Base-by-base conservation (phyloP, 2,888 invertebrate genomes). In the Deilephila elpenor region DNA sequence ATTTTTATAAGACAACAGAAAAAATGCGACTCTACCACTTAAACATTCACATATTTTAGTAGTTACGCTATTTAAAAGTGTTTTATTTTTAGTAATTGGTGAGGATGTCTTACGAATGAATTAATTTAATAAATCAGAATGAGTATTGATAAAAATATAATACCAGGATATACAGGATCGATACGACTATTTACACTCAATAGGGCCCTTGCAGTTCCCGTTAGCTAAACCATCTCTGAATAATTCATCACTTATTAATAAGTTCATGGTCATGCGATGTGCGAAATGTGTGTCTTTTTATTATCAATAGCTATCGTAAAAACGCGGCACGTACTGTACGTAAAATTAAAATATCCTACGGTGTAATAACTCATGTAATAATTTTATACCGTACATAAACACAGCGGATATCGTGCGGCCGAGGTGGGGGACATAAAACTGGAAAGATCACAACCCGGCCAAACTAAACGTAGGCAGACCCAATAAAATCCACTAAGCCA, bases 401-500 rank as follows among this genome's bases (percentile, higher is more conserved):
- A 86, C 83, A 83, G 81, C 80, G 84, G 75, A 80, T 77, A 78
- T 71, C 77, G 59, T 78, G 77, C 83, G 77, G 77, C 84, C 86
- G 84, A 86, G 86, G 84, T 86, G 84, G 77, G 80, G 78, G 70
- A 79, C 87, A 90, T 89, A 89, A 89, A 90, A 86, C 82, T 82
- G 77, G 79, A 71, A 82, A 78, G 85, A 88, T 85, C 86, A 83
- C 83, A 85, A 83, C 80, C 84, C 77, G 76, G 76, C 80, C 78
- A 78, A 88, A 84, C 86, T 84, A 83, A 84, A 88, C 88, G 88
- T 88, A 90, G 88, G 86, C 83, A 87, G 88, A 84, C 79, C 88
- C 91, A 89, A 93, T 93, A 93, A 94, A 93, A 91, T 79, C 76
- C 80, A 82, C 88, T 92, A 89, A 91, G 88, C 92, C 89, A 91